Percentiles rank a stretch among this genome's conserved stretches.
These are phyloP conservation scores for Plotosus lineatus DNA, from an alignment of 2,113 vertebrate genomes.

Conservation along the genomic window DNA sequence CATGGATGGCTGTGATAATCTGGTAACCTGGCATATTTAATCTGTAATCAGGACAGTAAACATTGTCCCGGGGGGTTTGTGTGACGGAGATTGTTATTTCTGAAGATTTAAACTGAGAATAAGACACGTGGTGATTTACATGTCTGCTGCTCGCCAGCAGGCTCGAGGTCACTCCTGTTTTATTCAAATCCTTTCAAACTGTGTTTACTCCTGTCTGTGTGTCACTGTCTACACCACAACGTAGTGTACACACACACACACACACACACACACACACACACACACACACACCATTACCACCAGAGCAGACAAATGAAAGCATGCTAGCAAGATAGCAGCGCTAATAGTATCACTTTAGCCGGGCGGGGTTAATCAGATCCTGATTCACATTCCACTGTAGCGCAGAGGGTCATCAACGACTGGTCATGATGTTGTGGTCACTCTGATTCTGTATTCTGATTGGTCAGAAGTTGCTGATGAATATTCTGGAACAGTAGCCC, in stretches of 20 bases:
- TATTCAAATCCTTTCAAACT: conserved; percentile 33
- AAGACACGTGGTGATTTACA: not conserved
- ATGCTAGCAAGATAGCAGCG: not conserved
- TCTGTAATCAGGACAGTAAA: not conserved
- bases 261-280: not conserved
- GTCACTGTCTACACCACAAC: conserved; percentile 21
- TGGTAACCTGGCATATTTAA: not conserved
- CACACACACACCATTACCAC: not conserved
- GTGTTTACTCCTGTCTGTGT: conserved; percentile 2
- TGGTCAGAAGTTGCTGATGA: not conserved
- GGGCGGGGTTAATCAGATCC: not conserved
- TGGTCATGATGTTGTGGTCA: not conserved
- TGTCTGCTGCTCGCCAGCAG: conserved; percentile 19
- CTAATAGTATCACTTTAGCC: not conserved
- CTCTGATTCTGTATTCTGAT: not conserved
- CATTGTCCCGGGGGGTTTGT: not conserved
- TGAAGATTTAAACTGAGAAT: not conserved
- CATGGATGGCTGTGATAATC: not conserved
- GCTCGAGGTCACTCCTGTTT: conserved; percentile 24
- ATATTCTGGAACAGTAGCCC: not conserved
- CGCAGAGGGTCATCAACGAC: not conserved
- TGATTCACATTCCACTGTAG: not conserved
- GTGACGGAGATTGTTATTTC: not conserved
- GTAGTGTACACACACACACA: not conserved
- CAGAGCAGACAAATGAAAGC: not conserved